Evolutionary conservation across 2,797 vertebrate genomes (phyloP), one percentile per base, ranked within the genome.

Genomic region (Apodemus agrarius): DNA sequence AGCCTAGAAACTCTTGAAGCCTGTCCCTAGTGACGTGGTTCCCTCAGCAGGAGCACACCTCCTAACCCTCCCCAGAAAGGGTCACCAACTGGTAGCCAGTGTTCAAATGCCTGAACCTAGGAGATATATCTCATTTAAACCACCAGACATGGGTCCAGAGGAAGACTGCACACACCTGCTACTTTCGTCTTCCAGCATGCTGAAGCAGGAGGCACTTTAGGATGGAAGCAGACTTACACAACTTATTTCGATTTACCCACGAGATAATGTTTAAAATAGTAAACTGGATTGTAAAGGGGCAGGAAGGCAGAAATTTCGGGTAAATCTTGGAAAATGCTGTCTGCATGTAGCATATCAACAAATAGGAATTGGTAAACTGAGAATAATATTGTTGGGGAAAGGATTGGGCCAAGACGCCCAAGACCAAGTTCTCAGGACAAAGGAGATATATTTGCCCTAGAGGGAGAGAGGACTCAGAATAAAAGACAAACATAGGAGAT

Each of bases 181-280:
- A 79, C 11, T 24, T 40, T 79, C 57, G 86, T 52, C 61, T 83
- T 69, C 61, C 31, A 72, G 57, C 40, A 37, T n/a, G 29, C 9
- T 37, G 26, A 78, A 10, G 6, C 10, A 84, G 52, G 46, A 93
- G 8, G 9, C 29, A 90, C 57, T 59, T 76, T 19, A 49, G 61
- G 34, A 76, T 40, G 4, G 74, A 65, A 46, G 37, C 26, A 87
- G 11, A 80, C 89, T 40, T 91, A 78, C 52, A 59, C 5, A 89
- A 83, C 37, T 89, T 81, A 72, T 40, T 88, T 92, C 83, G 74
- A 94, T 83, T 86, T 83, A 19, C 17, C 65, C 29, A 72, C 84
- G 7, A 31, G 93, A 8, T 75, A 65, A 54, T 52, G 24, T 93
- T 89, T 91, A 49, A 74, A 80, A 91, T 26, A 69, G 81, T 46